phyloP scores from a whole-genome alignment of 1,140 invertebrate genomes.

The Ctenoplectra terminalis region DNA sequence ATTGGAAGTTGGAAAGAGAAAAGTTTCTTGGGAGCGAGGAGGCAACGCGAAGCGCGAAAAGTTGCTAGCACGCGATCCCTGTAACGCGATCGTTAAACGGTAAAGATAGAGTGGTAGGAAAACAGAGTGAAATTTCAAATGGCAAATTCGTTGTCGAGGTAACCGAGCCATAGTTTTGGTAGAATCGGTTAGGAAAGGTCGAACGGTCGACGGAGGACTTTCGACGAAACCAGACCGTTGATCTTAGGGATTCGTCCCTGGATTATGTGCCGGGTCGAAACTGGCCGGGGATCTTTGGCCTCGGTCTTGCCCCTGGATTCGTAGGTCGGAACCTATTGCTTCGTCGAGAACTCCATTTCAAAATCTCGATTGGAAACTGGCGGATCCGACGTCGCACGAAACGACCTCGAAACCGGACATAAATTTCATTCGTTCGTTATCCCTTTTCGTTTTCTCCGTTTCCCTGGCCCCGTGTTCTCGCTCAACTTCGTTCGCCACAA shows the following conservation, averaged over 20 bases:
- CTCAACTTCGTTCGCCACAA: neutral
- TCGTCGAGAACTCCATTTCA: constrained; percentile 32
- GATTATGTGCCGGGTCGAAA: constrained; percentile 65
- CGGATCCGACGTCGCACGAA: constrained; percentile 7
- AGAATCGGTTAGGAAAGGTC: constrained; percentile 41
- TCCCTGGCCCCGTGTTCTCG: neutral
- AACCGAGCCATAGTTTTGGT: too few species aligned
- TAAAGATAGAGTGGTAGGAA: constrained; percentile 7
- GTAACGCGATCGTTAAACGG: constrained; percentile 43
- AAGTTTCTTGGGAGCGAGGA: neutral
- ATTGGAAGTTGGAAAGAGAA: constrained; percentile 1
- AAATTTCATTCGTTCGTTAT: constrained; percentile 20
- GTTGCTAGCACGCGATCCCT: constrained; percentile 21
- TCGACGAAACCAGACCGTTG: constrained; percentile 55
- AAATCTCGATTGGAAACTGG: constrained; percentile 16
- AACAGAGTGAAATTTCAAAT: constrained; percentile 41
- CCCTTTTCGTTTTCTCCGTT: constrained; percentile 8
- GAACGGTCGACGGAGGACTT: constrained; percentile 39
- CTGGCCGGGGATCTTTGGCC: constrained; percentile 60
- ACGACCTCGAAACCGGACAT: constrained; percentile 8
- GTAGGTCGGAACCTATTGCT: constrained; percentile 62
- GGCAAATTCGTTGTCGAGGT: neutral
- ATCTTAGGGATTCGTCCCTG: constrained; percentile 64
- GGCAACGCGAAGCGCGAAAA: neutral
- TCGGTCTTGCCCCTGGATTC: constrained; percentile 50